Conservation (phyloP, 2,888 invertebrate genomes). For the Pristionchus mayeri region DNA sequence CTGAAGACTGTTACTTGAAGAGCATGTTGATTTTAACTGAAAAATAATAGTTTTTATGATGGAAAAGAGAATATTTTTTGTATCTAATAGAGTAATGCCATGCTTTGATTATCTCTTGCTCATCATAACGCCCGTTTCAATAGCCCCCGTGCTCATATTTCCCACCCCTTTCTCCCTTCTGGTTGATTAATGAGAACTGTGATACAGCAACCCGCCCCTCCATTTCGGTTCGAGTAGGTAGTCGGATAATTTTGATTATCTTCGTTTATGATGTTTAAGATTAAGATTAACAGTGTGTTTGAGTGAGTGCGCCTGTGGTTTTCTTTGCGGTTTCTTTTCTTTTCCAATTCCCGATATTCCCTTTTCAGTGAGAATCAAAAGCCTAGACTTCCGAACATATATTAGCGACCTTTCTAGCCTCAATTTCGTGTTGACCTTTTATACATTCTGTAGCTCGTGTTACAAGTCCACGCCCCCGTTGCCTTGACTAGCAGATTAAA, state of each 20-base stretch:
- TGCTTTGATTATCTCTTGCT: too few relatives aligned
- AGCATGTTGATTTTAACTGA: neutral
- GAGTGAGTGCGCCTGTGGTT: neutral
- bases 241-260: neutral
- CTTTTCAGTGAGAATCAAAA: constrained; percentile 40
- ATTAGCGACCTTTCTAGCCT: neutral
- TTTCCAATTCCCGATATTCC: neutral
- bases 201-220: neutral
- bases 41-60: too few relatives aligned
- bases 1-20: neutral
- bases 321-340: too few relatives aligned
- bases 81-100: too few relatives aligned
- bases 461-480: neutral
- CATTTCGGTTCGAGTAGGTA: too few relatives aligned
- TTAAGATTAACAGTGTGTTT: neutral
- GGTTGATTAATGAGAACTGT: too few relatives aligned
- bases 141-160: too few relatives aligned
- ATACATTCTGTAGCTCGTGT: neutral
- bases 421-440: neutral
- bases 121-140: too few relatives aligned
- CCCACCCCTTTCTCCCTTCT: too few relatives aligned
- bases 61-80: too few relatives aligned
- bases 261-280: neutral
- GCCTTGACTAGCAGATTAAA: constrained; percentile 11
- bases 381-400: neutral